Evolutionary conservation across 1,140 invertebrate genomes (phyloP), one percentile per base, ranked within the genome.

Genomic region (Paralvinella palmiformis): DNA sequence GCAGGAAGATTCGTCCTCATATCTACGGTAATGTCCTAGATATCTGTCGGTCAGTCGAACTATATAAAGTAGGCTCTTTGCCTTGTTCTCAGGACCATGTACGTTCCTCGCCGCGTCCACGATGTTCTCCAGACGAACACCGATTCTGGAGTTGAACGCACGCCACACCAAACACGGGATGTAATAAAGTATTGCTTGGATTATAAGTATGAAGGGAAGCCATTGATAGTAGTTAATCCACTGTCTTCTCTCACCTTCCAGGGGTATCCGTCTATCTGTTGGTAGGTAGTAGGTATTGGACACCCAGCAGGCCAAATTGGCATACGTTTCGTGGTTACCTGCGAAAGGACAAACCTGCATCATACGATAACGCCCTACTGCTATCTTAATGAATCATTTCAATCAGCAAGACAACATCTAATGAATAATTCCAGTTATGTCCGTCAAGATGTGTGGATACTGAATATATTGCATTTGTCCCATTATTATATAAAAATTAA

Each of bases 101-200:
- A 63, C 27, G 37, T n/a, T 63, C 41, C 48, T 35, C 17, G 44
- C 61, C 15, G 65, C 65, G 13, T 63, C 55, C 22, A 67, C 56
- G 35, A 66, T 62, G 36, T 45, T 32, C 32, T 62, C 57, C 0
- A 81, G 75, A 67, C 80, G 75, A 45, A 81, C 79, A 36, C 82
- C 83, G 17, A 81, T 82, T 55, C 82, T 80, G 45, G 72, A 73
- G 62, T 83, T 82, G 29, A 84, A 68, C 20, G 81, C 75, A 32
- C 83, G 24, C 83, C 84, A 85, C n/a, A 84, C 73, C 13, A 84
- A 79, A 63, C 84, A 83, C 0, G 84, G 84, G 57, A 84, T 61
- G 68, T 85, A 84, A 69, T 85, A 85, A 57, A 84, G 74, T 31
- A 83, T 75, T 7, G 83, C 84, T 73, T 85, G 83, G 2, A 84